A percentile compares a stretch with the other conserved stretches of the same genome.
Conservation (phyloP, 1,140 invertebrate genomes). For the Bursaphelenchus mucronatus region DNA sequence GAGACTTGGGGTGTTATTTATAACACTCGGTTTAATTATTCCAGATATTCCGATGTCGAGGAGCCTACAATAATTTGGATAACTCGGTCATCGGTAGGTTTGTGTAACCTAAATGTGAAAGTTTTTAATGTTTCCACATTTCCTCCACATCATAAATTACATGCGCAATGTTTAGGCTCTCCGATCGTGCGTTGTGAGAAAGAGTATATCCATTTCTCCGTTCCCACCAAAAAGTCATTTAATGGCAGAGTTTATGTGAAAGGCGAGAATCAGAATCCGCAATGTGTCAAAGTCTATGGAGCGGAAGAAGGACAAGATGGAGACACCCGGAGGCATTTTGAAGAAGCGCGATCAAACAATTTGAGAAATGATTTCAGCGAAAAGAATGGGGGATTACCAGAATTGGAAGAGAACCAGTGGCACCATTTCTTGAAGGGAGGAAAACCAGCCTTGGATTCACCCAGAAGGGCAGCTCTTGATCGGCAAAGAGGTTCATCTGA, state of each 20-base stretch:
- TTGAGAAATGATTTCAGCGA: background rate
- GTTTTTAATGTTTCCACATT: too few species aligned
- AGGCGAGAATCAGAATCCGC: constrained; percentile 28
- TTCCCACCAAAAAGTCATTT: constrained; percentile 32
- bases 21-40: too few species aligned
- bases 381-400: background rate
- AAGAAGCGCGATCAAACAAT: constrained; percentile 5
- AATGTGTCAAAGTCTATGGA: constrained; percentile 13
- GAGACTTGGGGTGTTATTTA: too few species aligned
- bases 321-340: too few species aligned
- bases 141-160: too few species aligned
- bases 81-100: too few species aligned
- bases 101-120: too few species aligned
- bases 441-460: background rate
- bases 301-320: too few species aligned
- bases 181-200: too few species aligned
- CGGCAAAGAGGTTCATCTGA: constrained; percentile 1
- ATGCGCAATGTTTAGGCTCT: too few species aligned
- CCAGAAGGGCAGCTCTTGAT: background rate
- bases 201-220: constrained; percentile 26
- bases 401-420: constrained; percentile 2
- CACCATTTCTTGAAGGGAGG: constrained; percentile 9
- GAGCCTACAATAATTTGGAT: too few species aligned
- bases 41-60: too few species aligned
- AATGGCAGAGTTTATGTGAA: constrained; percentile 38